Base-by-base conservation (phyloP, 2,797 vertebrate genomes). In the Psittacula derbiana region DNA sequence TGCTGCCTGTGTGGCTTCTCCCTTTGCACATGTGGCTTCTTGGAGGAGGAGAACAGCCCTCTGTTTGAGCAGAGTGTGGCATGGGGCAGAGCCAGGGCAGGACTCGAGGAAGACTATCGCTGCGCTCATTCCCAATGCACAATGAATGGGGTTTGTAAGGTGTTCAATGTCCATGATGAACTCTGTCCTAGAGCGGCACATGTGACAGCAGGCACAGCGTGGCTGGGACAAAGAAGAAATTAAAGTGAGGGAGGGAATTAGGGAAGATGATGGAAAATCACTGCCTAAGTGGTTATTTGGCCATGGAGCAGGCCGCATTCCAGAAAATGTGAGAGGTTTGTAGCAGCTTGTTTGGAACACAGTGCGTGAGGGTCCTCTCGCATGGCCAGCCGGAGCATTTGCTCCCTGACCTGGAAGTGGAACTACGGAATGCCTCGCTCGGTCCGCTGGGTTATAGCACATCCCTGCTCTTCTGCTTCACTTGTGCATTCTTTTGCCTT, bases 111-210 rank as follows among this genome's bases (percentile, higher is more conserved):
- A 21, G 27, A 36, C 18, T 2, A 2, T 28, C 0, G 0, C 52
- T 36, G 72, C 16, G 31, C 27, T 41, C 0, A 0, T 44, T 52
- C 41, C 10, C 1, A 2, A 52, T 70, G n/a, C 41, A 11, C 0
- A 0, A 44, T 38, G 40, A 8, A 8, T 50, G 78, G 30, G 5
- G 20, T 49, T 58, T 47, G 30, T 38, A 25, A 31, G 64, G 17
- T 15, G 44, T 38, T 30, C 75, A 2, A 0, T 30, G 31, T 36
- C 73, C 38, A 1, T 65, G 79, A 12, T 10, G 40, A 33, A 18
- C 5, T 0, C 15, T 11, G 9, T 33, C 19, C 76, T 74, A 82
- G 38, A 33, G 41, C 31, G 21, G 47, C 27, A 30, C 19, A 0
- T 3, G 2, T 33, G 61, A 31, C 40, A 10, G 57, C 23, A 36